phyloP scores from a whole-genome alignment of 2,797 vertebrate species.

The Microhierax caerulescens region DNA sequence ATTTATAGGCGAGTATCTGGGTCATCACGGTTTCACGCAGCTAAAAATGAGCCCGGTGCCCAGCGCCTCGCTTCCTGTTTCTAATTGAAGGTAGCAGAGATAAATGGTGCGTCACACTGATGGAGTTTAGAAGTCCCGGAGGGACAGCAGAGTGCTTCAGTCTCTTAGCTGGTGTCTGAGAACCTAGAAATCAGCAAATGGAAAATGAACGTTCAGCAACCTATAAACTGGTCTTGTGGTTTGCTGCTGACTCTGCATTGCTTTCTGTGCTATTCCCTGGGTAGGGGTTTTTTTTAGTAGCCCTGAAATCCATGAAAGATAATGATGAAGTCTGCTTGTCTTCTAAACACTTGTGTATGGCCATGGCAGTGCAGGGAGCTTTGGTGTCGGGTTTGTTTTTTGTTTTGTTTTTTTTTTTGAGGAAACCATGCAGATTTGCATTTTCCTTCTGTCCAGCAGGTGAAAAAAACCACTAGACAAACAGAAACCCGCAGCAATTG shows the following conservation, averaged over 20 bases:
- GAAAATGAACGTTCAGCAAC: neutral
- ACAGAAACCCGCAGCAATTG: neutral
- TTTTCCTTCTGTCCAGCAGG: neutral
- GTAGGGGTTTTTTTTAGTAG: neutral
- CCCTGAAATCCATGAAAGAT: neutral
- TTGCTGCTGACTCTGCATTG: neutral
- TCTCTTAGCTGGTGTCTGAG: neutral
- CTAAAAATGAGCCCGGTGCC: constrained; percentile 3
- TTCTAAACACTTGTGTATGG: accelerated
- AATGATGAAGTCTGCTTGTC: neutral
- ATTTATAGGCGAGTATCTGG: constrained; percentile 37
- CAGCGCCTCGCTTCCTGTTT: neutral
- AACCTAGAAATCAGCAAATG: neutral
- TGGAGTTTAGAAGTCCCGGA: neutral
- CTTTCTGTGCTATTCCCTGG: neutral
- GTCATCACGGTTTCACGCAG: neutral
- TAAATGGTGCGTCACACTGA: neutral
- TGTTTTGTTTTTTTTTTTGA: too few species aligned
- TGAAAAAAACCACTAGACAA: neutral
- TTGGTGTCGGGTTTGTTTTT: too few species aligned
- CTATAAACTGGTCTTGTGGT: neutral
- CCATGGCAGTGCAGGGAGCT: neutral
- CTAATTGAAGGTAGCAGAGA: neutral
- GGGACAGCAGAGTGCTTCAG: neutral
- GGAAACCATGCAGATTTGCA: neutral